Conservation (phyloP, 1,140 invertebrate species). For the Odontomachus brunneus region DNA sequence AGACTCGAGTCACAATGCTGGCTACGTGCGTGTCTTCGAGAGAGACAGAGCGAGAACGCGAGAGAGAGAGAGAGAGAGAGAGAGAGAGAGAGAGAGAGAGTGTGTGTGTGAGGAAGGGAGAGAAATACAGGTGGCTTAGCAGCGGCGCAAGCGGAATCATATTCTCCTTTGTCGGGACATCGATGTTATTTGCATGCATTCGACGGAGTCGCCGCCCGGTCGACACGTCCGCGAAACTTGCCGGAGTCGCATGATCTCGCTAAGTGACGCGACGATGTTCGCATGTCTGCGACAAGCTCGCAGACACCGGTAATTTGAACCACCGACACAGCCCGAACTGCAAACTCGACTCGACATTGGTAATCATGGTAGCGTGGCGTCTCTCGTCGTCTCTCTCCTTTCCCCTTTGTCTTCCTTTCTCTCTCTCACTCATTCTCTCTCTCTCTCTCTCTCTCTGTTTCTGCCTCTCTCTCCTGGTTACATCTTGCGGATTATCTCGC, state of each 20-base stretch:
- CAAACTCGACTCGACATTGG: constrained; percentile 50
- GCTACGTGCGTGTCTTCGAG: constrained; percentile 12
- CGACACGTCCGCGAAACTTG: constrained; percentile 45
- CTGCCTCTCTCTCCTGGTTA: background rate
- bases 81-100: background rate
- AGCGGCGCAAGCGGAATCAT: constrained; percentile 44
- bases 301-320: constrained; percentile 48
- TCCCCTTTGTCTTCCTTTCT: background rate
- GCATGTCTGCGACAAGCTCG: constrained; percentile 40
- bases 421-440: background rate
- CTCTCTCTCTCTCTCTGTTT: background rate
- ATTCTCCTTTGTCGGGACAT: constrained; percentile 48
- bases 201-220: constrained; percentile 13
- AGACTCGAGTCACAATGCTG: constrained; percentile 37
- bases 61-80: background rate
- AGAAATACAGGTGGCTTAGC: constrained; percentile 31
- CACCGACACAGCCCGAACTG: constrained; percentile 17
- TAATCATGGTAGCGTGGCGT: constrained; percentile 39
- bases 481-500: constrained; percentile 44
- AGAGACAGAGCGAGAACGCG: background rate
- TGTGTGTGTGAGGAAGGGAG: no score
- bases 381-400: background rate
- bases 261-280: constrained; percentile 57
- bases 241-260: constrained; percentile 45
- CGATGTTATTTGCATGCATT: constrained; percentile 59